Evolutionary conservation across 1,140 invertebrate genomes (phyloP), one percentile per base, ranked within the genome.

Genomic region (Kradibia gibbosae): DNA sequence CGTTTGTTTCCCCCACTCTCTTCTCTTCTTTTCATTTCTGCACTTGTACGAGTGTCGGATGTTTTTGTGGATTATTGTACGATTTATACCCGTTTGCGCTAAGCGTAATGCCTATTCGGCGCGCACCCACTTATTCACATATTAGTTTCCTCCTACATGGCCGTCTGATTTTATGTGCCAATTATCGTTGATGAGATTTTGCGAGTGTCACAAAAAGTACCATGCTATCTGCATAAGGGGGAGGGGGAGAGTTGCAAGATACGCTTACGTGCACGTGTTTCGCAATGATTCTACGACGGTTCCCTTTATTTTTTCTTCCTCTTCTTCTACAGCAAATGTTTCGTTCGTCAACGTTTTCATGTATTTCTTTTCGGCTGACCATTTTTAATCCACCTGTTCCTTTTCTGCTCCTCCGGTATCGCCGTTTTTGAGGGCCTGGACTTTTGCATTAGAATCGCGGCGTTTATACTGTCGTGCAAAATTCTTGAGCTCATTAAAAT

Each of bases 401-500:
- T 53, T 42, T 55, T 55, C 55, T 75, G 34, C 39, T n/a, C 13
- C 20, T 34, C n/a, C 36, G 55, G 55, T 70, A 8, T 71, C 39
- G 53, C 36, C 48, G 20, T 34, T 25, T 75, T 75, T 34, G 25
- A 73, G n/a, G 36, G 53, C n/a, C n/a, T 8, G 36, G 60, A 22
- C 72, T 81, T 36, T 72, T 74, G 17, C 50, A 48, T 55, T 55
- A 67, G 72, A 22, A 55, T 28, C 57, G n/a, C 25, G 60, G 1
- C 73, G 60, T 34, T 45, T 72, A 80, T 20, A 20, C 5, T 45
- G 53, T 28, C 78, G 71, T 39, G 28, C 57, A 7, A n/a, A 55
- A 80, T 73, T 80, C 70, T 25, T 48, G 36, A 42, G 53, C 17
- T 60, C 39, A 8, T 50, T 70, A 60, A 73, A 80, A 80, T n/a